phyloP scores from a whole-genome alignment of 2,113 vertebrate genomes.

The Bucco capensis region DNA sequence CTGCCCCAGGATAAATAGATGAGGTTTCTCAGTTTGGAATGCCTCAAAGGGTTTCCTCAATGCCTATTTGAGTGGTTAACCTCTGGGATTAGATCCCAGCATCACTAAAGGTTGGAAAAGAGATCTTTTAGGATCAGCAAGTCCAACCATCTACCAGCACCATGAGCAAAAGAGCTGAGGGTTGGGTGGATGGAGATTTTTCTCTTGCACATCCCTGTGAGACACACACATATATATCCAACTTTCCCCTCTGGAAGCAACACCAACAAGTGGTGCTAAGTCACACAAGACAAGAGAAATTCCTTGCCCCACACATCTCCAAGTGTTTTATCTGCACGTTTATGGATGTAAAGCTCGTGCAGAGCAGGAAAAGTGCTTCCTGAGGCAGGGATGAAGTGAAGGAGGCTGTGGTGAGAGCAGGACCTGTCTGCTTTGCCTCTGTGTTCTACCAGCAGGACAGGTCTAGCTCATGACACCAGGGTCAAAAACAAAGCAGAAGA shows the following conservation, averaged over 20 bases:
- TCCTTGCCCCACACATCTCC: neutral
- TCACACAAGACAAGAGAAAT: neutral
- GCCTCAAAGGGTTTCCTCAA: constrained; percentile 62
- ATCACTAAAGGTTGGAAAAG: too few relatives aligned
- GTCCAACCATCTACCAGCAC: too few relatives aligned
- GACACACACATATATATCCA: neutral
- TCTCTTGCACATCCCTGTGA: rapidly evolving
- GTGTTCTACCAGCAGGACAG: neutral
- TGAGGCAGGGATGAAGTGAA: too few relatives aligned
- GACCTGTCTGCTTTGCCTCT: neutral
- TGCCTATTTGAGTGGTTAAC: constrained; percentile 59
- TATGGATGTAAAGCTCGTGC: rapidly evolving
- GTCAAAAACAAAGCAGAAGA: neutral
- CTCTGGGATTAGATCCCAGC: constrained; percentile 55
- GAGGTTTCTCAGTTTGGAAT: too few relatives aligned
- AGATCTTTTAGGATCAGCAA: too few relatives aligned
- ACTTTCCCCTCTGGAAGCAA: neutral
- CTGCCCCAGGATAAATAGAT: too few relatives aligned
- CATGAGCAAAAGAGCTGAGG: too few relatives aligned
- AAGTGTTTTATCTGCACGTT: too few relatives aligned
- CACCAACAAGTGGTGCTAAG: neutral
- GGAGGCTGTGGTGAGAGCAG: neutral
- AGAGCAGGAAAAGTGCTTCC: neutral
- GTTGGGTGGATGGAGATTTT: neutral
- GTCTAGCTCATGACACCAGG: neutral